Conservation (phyloP, 2,797 vertebrate genomes). For the Linurgus olivaceus region DNA sequence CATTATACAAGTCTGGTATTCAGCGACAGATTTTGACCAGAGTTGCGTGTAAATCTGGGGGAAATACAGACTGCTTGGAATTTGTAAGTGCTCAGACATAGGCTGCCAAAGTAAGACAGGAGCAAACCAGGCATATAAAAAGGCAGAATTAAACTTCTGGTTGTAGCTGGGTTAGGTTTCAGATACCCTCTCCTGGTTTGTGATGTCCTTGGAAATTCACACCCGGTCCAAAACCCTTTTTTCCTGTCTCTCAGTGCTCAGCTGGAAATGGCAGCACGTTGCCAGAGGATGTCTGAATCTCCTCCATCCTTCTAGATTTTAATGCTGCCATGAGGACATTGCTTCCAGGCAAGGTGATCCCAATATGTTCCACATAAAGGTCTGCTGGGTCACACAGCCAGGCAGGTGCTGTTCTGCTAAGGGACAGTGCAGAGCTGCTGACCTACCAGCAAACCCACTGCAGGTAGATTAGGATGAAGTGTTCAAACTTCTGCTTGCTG, state of each 20-base stretch:
- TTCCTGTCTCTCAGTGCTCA: neutral
- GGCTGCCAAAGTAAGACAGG: neutral
- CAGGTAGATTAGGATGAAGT: neutral
- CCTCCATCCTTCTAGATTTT: neutral
- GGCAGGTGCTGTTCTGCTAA: neutral
- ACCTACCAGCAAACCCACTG: neutral
- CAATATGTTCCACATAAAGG: neutral
- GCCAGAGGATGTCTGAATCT: neutral
- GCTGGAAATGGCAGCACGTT: neutral
- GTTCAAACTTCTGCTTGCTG: neutral
- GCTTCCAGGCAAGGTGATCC: neutral
- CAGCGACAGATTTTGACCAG: conserved; percentile 14
- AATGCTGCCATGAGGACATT: neutral
- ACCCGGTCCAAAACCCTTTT: neutral
- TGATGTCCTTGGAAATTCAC: neutral
- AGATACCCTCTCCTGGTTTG: neutral
- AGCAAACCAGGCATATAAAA: neutral
- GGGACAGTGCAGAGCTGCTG: neutral
- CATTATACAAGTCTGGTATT: conserved; percentile 12
- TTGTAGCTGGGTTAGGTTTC: neutral
- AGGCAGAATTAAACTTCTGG: neutral
- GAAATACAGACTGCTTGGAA: neutral
- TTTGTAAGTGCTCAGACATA: neutral
- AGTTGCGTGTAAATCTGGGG: neutral
- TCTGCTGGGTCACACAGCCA: neutral